Evolutionary conservation across 2,888 invertebrate genomes (phyloP).

Genomic region (Erebia ligea): DNA sequence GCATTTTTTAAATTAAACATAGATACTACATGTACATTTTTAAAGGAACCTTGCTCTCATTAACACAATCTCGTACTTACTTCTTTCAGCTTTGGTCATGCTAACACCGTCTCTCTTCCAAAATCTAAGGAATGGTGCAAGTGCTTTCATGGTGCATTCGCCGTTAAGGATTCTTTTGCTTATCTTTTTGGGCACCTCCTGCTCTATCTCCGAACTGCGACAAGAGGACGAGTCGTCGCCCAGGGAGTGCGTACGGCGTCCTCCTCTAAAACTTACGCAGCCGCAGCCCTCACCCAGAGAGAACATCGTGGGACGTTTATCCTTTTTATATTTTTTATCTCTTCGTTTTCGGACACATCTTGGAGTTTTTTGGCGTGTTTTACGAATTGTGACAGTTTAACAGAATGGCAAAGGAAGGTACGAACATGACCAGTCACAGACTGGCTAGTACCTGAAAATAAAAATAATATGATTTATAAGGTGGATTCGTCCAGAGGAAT

Average conservation of each 20-base stretch:
- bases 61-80: slow-evolving; percentile 73
- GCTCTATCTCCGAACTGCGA: slow-evolving; percentile 78
- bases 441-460: slow-evolving; percentile 47
- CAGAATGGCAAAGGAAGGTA: slow-evolving; percentile 21
- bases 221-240: slow-evolving; percentile 78
- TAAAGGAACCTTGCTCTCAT: too few relatives aligned
- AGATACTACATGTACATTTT: too few relatives aligned
- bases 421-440: slow-evolving; percentile 46
- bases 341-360: slow-evolving; percentile 78
- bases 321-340: slow-evolving; percentile 75
- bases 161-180: slow-evolving; percentile 66
- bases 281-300: slow-evolving; percentile 78
- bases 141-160: slow-evolving; percentile 78
- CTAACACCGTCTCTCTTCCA: slow-evolving; percentile 88
- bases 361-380: slow-evolving; percentile 67
- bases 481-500: background rate
- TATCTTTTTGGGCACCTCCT: slow-evolving; percentile 72
- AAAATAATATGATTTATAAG: slow-evolving; percentile 12
- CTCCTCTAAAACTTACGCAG: slow-evolving; percentile 73
- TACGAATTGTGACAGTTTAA: slow-evolving; percentile 64
- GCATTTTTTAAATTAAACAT: too few relatives aligned
- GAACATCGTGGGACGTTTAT: slow-evolving; percentile 78
- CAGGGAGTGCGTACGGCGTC: slow-evolving; percentile 66
- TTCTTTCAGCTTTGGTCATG: slow-evolving; percentile 90
- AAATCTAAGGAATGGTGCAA: slow-evolving; percentile 86